These are phyloP conservation scores for Tenualosa thibaudeaui DNA, from an alignment of 2,797 vertebrate genomes.

Conservation along the genomic window DNA sequence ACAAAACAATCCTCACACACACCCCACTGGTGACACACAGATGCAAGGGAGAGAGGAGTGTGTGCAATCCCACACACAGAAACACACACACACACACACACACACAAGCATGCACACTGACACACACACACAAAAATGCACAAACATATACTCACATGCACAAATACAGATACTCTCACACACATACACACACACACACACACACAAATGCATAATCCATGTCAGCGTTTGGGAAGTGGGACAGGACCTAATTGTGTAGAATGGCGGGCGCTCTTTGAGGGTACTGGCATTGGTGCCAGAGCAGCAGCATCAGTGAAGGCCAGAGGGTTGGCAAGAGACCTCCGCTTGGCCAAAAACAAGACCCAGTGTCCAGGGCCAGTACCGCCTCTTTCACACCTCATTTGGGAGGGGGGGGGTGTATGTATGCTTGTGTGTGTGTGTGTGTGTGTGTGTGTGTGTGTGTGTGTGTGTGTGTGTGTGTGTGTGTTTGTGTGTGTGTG, in stretches of 20 bases:
- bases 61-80: too few species aligned
- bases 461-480: too few species aligned
- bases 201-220: not conserved
- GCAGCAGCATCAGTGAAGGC: not conserved
- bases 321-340: not conserved
- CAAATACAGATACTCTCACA: not conserved
- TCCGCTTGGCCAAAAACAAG: constrained; percentile 30
- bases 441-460: too few species aligned
- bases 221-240: constrained; percentile 29
- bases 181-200: not conserved
- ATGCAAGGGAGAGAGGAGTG: too few species aligned
- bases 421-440: not conserved
- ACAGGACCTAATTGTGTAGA: constrained; percentile 46
- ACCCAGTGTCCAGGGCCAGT: constrained; percentile 20
- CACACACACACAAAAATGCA: not conserved
- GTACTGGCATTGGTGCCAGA: constrained; percentile 41
- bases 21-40: not conserved
- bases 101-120: not conserved
- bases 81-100: not conserved
- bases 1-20: not conserved
- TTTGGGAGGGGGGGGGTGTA: not conserved
- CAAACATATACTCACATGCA: not conserved
- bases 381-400: constrained; percentile 14
- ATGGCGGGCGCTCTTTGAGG: constrained; percentile 38
- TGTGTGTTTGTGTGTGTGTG: not conserved